phyloP scores from a whole-genome alignment of 1,140 invertebrate species.

The Pseudomyrmex flavicornis region DNA sequence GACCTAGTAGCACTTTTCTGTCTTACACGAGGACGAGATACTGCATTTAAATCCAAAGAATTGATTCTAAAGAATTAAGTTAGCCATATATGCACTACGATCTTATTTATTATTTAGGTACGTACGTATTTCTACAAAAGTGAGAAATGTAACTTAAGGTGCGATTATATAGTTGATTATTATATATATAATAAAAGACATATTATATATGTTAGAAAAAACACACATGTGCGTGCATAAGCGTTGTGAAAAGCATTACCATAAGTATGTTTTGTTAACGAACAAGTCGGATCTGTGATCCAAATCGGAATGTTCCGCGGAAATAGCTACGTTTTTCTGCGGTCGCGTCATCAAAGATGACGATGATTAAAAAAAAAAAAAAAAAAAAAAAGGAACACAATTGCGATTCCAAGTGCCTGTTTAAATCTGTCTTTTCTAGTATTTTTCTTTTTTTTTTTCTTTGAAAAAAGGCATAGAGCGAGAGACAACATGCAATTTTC shows the following conservation, averaged over 20 bases:
- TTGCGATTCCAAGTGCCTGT: not conserved
- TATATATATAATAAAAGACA: no score
- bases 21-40: not conserved
- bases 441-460: not conserved
- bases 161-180: slow-evolving; percentile 23
- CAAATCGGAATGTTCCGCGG: not conserved
- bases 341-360: not conserved
- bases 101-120: slow-evolving; percentile 67
- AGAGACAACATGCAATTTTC: slow-evolving; percentile 21
- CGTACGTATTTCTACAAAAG: slow-evolving; percentile 51
- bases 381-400: not conserved
- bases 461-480: not conserved
- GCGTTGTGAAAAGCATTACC: not conserved
- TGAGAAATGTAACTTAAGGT: slow-evolving; percentile 34
- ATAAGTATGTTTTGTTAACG: not conserved
- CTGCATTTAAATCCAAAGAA: slow-evolving; percentile 69
- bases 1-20: no score
- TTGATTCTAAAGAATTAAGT: slow-evolving; percentile 69
- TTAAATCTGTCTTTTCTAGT: not conserved
- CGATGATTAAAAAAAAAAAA: not conserved
- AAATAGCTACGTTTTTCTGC: not conserved
- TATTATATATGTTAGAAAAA: no score
- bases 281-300: not conserved
- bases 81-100: slow-evolving; percentile 67
- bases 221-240: not conserved